Percentiles rank a stretch among this genome's conserved stretches.
phyloP scores from a whole-genome alignment of 1,140 invertebrate species.

The Drosophila leontia region DNA sequence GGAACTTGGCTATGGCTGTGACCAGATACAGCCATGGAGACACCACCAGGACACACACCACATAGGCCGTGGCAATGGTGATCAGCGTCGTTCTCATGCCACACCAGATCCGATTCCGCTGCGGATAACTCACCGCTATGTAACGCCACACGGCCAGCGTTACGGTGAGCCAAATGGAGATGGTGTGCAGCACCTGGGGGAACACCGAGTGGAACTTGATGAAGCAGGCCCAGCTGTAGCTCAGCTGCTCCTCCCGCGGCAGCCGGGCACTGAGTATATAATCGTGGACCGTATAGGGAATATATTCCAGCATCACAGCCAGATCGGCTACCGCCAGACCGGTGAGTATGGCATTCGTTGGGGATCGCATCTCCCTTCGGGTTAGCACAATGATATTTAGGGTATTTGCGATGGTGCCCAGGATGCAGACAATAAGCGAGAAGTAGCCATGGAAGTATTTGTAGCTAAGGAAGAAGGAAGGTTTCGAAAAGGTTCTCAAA shows the following conservation, averaged over 20 bases:
- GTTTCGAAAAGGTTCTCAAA: neutral
- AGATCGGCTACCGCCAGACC: constrained; percentile 96
- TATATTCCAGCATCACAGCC: constrained; percentile 96
- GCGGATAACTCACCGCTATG: constrained; percentile 93
- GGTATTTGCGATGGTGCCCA: constrained; percentile 96
- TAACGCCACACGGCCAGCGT: constrained; percentile 97
- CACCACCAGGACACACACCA: constrained; percentile 91
- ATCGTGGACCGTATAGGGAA: constrained; percentile 94
- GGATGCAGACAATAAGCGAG: constrained; percentile 90
- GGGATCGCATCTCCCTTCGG: constrained; percentile 93
- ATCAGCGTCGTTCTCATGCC: constrained; percentile 89
- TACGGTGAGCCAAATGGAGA: constrained; percentile 96
- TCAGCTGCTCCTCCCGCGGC: constrained; percentile 85
- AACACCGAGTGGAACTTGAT: constrained; percentile 94
- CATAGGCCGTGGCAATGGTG: constrained; percentile 92
- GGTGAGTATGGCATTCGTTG: constrained; percentile 94
- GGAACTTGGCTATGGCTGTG: constrained; percentile 86
- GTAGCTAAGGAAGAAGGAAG: constrained; percentile 49
- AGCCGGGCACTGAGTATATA: constrained; percentile 87
- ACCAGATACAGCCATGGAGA: constrained; percentile 94
- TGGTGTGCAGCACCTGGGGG: constrained; percentile 94
- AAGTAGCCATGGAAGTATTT: constrained; percentile 82
- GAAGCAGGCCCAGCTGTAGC: constrained; percentile 92
- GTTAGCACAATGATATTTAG: constrained; percentile 98
- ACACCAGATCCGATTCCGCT: constrained; percentile 92